These are phyloP conservation scores for Rhabdornis inornatus DNA, from an alignment of 2,113 vertebrate species.

Conservation along the genomic window DNA sequence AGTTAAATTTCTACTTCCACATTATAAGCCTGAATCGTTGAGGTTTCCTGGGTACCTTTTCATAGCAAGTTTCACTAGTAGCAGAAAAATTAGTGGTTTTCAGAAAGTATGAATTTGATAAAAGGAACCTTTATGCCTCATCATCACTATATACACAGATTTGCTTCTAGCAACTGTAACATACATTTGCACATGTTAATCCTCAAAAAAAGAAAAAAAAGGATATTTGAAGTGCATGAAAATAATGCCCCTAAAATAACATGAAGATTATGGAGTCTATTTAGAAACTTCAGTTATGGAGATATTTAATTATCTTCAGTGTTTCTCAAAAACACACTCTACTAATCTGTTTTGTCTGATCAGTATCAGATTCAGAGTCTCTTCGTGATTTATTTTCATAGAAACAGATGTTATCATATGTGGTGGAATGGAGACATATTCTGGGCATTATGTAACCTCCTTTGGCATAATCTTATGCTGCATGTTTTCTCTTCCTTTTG, in stretches of 20 bases:
- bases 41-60: background rate
- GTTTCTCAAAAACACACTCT: background rate
- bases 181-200: background rate
- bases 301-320: background rate
- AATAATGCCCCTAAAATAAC: background rate
- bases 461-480: constrained; percentile 26
- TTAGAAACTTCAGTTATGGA: background rate
- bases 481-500: constrained; percentile 34
- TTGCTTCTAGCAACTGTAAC: background rate
- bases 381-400: constrained; percentile 3
- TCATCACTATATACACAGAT: background rate
- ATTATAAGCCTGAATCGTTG: background rate
- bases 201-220: background rate
- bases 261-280: background rate
- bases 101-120: background rate
- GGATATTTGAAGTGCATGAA: background rate
- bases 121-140: background rate
- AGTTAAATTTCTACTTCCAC: background rate
- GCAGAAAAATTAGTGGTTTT: constrained; percentile 4
- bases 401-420: constrained; percentile 60
- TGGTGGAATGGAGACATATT: constrained; percentile 31
- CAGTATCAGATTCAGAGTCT: constrained; percentile 8
- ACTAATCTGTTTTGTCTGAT: constrained; percentile 26
- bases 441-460: constrained; percentile 37
- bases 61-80: background rate